These are phyloP conservation scores for Microdon myrmicae DNA, from an alignment of 2,888 invertebrate genomes.

Conservation along the genomic window DNA sequence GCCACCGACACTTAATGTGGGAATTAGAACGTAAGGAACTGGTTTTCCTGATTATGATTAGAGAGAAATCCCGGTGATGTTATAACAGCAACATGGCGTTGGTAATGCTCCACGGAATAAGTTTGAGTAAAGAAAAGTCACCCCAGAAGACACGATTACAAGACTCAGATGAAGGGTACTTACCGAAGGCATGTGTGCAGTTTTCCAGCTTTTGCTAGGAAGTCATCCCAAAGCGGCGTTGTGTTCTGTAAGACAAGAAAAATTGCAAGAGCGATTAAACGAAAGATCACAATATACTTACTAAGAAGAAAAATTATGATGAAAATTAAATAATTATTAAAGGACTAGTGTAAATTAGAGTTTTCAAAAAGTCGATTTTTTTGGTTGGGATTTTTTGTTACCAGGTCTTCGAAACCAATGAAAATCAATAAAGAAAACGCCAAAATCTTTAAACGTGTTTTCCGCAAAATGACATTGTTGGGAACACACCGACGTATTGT, in stretches of 20 bases:
- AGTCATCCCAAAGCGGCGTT: conserved; percentile 94
- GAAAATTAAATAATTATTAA: not conserved
- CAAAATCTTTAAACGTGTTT: too few species aligned
- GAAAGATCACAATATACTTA: not conserved
- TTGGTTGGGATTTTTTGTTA: too few species aligned
- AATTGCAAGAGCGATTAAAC: not conserved
- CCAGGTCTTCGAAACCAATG: too few species aligned
- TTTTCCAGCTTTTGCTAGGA: conserved; percentile 92
- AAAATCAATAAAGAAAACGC: too few species aligned
- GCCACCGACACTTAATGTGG: conserved; percentile 49
- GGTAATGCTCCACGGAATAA: too few species aligned
- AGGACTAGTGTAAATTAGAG: not conserved
- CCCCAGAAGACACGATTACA: too few species aligned
- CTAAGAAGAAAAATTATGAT: too few species aligned
- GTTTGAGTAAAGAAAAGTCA: too few species aligned
- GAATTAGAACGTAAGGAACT: conserved; percentile 48
- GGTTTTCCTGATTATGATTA: conserved; percentile 22
- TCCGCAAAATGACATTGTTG: too few species aligned
- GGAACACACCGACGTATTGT: too few species aligned
- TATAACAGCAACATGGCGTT: not conserved
- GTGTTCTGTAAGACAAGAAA: conserved; percentile 78
- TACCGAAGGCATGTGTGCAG: conserved; percentile 93
- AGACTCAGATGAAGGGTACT: conserved; percentile 68
- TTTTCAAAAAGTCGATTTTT: too few species aligned
- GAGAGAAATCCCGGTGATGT: conserved; percentile 18